Base-by-base conservation (phyloP, 2,888 invertebrate species). In the Catocala nupta region DNA sequence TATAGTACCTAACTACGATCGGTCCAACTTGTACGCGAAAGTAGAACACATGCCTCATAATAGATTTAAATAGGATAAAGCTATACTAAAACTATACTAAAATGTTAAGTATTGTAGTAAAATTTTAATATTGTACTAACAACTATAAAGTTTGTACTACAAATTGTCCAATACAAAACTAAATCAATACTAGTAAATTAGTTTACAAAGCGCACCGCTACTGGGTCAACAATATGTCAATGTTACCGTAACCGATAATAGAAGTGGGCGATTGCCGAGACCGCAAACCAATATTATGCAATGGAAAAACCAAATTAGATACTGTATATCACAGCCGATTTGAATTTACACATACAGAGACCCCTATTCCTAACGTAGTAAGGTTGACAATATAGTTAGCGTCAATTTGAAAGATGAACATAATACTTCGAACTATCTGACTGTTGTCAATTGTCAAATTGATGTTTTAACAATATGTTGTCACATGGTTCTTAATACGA, bases 361-460 rank as follows among this genome's bases (percentile, higher is more conserved):
- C 72, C 79, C 70, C 76, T 87, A 84, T 84, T 83, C 65, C 80
- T 64, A 81, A 81, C 77, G 79, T 71, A 74, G 61, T 83, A 86
- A 82, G 81, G 88, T 84, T 86, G 83, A 86, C 83, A 81, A 78
- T 86, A 63, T 75, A 69, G 75, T 90, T 89, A 88, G 81, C 88
- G 80, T 85, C 80, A 87, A 88, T 91, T 91, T 88, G 81, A 77
- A 77, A 77, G 79, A 78, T 76, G 80, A 80, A 82, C 72, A 75
- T 78, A 82, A 82, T 81, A 78, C 77, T 64, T 71, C 71, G 68
- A 78, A 86, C 87, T 85, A 85, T 87, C 85, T 86, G 84, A 85
- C 78, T 89, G 87, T 86, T 88, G 89, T 86, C 90, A 89, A 90
- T 90, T 86, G 87, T 84, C 83, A 84, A 85, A 83, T 83, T 80